Evolutionary conservation across 2,797 vertebrate genomes (phyloP), one percentile per base, ranked within the genome.

Genomic region (Miichthys miiuy): DNA sequence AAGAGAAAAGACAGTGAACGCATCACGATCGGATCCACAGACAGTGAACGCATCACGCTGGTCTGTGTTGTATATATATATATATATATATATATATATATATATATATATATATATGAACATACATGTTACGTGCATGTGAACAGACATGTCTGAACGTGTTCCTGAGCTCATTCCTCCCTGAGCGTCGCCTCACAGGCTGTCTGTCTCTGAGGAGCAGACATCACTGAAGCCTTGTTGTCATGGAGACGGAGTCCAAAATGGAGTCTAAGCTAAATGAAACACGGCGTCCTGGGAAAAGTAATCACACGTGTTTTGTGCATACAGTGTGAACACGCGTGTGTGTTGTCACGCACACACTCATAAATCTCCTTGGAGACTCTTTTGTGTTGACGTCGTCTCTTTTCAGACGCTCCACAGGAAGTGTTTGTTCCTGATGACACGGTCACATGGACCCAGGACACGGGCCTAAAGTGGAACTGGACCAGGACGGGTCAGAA

Each of bases 281-380:
- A 86, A 81, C 56, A 68, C 23, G 54, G 65, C 75, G 75, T 79
- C 83, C 81, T 94, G 94, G 93, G 93, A 94, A 95, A 94, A 91
- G 94, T 87, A 92, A 93, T 91, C 92, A 90, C 75, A 79, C 74
- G 64, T 64, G 62, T n/a, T 67, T 48, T 82, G 84, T 84, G 80
- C 79, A 83, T 64, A 66, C 69, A 65, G 70, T 14, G 56, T 3
- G 18, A 1, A n/a, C 20, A 42, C 25, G 34, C 11, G 52, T 16
- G 38, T 23, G 34, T 34, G 34, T 34, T 7, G 7, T 34, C 34
- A 34, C 7, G 7, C 34, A 34, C 34, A 34, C 34, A 27, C 67
- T 70, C 66, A 74, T 83, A 56, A 81, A 83, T 79, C 80, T 75
- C 68, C 61, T 38, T 12, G 6, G 68, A 27, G 67, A 42, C 30